These are phyloP conservation scores for Clostera curtula DNA, from an alignment of 2,888 invertebrate species.

Conservation along the genomic window DNA sequence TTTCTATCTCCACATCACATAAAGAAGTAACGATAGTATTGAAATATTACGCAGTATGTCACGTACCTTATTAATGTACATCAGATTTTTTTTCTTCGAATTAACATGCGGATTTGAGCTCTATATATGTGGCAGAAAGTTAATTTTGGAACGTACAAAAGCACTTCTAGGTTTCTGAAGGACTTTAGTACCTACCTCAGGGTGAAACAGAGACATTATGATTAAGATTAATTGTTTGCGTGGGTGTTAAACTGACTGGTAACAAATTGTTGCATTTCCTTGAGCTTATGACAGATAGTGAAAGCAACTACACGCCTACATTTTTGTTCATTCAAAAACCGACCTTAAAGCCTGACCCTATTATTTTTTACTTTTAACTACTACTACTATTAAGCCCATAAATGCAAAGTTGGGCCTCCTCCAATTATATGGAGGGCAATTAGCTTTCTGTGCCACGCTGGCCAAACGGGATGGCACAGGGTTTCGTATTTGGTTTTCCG, in stretches of 20 bases:
- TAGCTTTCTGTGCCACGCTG: no score
- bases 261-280: conserved; percentile 23
- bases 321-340: background rate
- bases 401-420: no score
- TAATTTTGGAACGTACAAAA: conserved; percentile 14
- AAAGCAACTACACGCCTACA: conserved; percentile 2
- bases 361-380: no score
- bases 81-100: conserved; percentile 33
- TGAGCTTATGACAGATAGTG: conserved; percentile 16
- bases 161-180: conserved; percentile 15
- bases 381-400: no score
- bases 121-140: conserved; percentile 8
- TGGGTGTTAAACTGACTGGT: conserved; percentile 23
- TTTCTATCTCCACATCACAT: conserved; percentile 24
- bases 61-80: conserved; percentile 45
- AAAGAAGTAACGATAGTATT: conserved; percentile 49
- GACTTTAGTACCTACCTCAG: conserved; percentile 18
- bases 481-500: no score
- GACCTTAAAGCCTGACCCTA: background rate
- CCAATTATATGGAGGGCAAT: no score
- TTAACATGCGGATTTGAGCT: conserved; percentile 19
- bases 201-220: conserved; percentile 26
- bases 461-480: no score
- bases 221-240: conserved; percentile 28
- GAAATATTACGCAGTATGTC: conserved; percentile 48